A percentile compares a stretch with the other conserved stretches of the same genome.
phyloP scores from a whole-genome alignment of 2,113 vertebrate genomes.

The Pomatorhinus ruficollis region DNA sequence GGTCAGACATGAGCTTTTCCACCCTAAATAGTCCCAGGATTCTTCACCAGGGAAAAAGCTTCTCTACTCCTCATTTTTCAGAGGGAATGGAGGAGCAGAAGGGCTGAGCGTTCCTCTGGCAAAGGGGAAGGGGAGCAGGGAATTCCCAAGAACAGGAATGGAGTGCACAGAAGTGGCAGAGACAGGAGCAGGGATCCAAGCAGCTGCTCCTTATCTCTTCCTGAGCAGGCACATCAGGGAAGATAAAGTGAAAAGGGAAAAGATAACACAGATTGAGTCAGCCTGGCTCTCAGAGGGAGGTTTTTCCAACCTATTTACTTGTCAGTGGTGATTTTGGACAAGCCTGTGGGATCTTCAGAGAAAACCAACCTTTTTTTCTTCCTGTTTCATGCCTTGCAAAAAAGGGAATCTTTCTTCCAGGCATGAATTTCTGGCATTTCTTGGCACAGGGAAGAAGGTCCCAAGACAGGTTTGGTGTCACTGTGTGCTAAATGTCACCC shows the following conservation, averaged over 20 bases:
- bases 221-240: neutral
- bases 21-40: neutral
- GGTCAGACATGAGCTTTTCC: neutral
- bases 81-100: neutral
- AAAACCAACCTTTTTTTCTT: neutral
- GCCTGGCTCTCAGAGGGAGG: neutral
- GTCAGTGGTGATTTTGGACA: neutral
- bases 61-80: accelerated
- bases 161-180: neutral
- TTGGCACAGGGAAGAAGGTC: neutral
- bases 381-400: neutral
- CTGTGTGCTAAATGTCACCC: neutral
- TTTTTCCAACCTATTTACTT: neutral
- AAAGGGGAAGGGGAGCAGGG: neutral
- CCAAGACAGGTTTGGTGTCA: neutral
- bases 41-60: neutral
- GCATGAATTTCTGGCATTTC: neutral
- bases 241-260: neutral
- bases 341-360: neutral
- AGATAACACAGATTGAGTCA: neutral
- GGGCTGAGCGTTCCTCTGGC: neutral
- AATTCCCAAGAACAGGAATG: neutral
- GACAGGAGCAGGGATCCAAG: accelerated
- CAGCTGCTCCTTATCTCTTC: neutral
- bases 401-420: neutral